Percentiles rank a stretch among this genome's conserved stretches.
These are phyloP conservation scores for Neolamprologus ventralis DNA, from an alignment of 2,113 vertebrate species.

Conservation along the genomic window DNA sequence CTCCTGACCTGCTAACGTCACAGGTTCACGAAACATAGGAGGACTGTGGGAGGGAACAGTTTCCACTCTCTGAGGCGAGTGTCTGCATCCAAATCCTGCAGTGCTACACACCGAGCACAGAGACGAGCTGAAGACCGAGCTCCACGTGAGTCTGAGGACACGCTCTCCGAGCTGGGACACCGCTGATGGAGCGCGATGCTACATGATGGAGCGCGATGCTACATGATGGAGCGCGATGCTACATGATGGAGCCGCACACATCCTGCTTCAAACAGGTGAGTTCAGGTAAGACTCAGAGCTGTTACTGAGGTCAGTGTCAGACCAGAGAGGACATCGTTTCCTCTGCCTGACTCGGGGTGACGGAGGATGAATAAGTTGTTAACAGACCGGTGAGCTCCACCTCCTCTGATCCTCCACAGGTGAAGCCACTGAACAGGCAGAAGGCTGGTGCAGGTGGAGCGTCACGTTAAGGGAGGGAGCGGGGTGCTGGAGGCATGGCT, in stretches of 20 bases:
- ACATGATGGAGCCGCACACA: neutral
- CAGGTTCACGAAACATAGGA: neutral
- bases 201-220: neutral
- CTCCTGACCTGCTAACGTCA: neutral
- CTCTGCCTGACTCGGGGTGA: neutral
- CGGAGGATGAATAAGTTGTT: neutral
- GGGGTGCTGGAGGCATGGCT: neutral
- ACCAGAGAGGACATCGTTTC: neutral
- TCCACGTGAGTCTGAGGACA: fast-evolving
- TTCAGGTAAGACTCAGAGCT: neutral
- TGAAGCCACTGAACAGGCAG: neutral
- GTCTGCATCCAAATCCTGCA: neutral
- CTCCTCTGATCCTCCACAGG: neutral
- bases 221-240: neutral
- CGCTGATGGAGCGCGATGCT: neutral
- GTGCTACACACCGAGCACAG: neutral
- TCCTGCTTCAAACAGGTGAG: neutral
- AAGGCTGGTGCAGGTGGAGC: neutral
- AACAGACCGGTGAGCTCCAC: neutral
- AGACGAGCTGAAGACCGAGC: neutral
- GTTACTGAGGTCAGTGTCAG: neutral
- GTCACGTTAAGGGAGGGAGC: neutral
- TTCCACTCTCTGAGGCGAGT: neutral
- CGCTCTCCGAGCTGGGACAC: neutral
- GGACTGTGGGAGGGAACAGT: neutral